Percentiles rank a stretch among this genome's conserved stretches.
These are phyloP conservation scores for Papilio demoleus DNA, from an alignment of 2,888 invertebrate genomes.

Conservation along the genomic window DNA sequence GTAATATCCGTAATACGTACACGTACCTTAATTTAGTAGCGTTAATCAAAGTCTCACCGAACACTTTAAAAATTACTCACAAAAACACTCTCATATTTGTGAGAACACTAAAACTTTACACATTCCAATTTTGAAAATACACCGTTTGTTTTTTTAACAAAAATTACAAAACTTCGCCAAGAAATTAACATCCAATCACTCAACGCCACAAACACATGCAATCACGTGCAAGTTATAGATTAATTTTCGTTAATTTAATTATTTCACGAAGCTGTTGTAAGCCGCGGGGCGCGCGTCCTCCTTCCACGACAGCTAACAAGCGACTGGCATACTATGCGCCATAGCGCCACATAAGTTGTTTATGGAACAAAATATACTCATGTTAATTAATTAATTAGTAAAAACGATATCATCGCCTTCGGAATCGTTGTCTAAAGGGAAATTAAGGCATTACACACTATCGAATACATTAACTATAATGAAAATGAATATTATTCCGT, in stretches of 20 bases:
- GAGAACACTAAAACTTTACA: conserved; percentile 9
- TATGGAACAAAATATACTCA: conserved; percentile 34
- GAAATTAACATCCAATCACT: conserved; percentile 20
- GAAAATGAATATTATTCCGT: not conserved
- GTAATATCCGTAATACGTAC: not conserved
- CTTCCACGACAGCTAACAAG: conserved; percentile 27
- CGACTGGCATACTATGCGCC: conserved; percentile 40
- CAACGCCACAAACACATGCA: conserved; percentile 15
- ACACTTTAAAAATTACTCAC: not conserved
- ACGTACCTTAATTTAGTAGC: conserved; percentile 30
- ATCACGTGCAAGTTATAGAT: conserved; percentile 23
- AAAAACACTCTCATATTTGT: not conserved
- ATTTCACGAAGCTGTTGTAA: conserved; percentile 35
- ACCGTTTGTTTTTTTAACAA: not conserved
- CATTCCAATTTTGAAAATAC: conserved; percentile 9
- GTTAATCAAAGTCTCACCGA: not conserved
- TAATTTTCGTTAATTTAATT: conserved; percentile 38
- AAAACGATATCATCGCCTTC: conserved; percentile 25
- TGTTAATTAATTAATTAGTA: conserved; percentile 33
- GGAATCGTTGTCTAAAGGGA: conserved; percentile 22
- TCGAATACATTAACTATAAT: conserved; percentile 15
- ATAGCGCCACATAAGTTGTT: conserved; percentile 34
- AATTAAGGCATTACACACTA: conserved; percentile 26
- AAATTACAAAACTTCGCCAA: not conserved
- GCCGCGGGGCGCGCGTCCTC: conserved; percentile 33